Base-by-base conservation (phyloP, 2,888 invertebrate genomes). In the Andrena bucephala region DNA sequence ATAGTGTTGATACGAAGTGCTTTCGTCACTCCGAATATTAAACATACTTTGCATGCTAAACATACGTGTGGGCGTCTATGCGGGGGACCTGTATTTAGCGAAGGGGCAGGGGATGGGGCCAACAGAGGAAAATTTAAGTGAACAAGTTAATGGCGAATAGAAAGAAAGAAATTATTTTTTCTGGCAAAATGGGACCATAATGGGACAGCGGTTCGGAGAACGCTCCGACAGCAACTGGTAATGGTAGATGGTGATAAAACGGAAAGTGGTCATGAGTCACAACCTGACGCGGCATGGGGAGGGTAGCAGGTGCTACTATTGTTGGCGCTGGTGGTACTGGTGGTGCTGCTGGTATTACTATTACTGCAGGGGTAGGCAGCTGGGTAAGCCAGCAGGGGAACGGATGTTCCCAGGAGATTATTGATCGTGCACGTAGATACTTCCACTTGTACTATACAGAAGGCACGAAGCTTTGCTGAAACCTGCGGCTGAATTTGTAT, bases 381-480 rank as follows among this genome's bases (percentile, higher is more conserved):
- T 81, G 77, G 73, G 66, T 69, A 81, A 72, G 77, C 68, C 62
- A 77, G 81, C 89, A 89, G 89, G 91, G 90, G 91, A 88, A 91
- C 90, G 92, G 92, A 93, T 93, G 91, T 92, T 93, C 91, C 92
- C 91, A 92, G 92, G 90, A 92, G 92, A 93, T 93, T 93, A 93
- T 93, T 93, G 93, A 93, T 93, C 93, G 90, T 67, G 74, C 86
- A 81, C 76, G 85, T 88, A 89, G 91, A 92, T 92, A 91, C 89
- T 91, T 92, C 85, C 86, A 90, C 89, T 85, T 84, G 76, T 84
- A 85, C 84, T 80, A 85, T 72, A 85, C 77, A 80, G 78, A 83
- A 77, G 76, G 80, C 81, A 75, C 68, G 63, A 67, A 68, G 68
- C 75, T 70, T 82, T 68, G 73, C 70, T 68, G 42, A 54, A 71